Evolutionary conservation across 37 sponge, comb jelly and placozoan genomes (phyloP), one percentile per base, ranked within the genome.

Genomic region (Mnemiopsis leidyi): DNA sequence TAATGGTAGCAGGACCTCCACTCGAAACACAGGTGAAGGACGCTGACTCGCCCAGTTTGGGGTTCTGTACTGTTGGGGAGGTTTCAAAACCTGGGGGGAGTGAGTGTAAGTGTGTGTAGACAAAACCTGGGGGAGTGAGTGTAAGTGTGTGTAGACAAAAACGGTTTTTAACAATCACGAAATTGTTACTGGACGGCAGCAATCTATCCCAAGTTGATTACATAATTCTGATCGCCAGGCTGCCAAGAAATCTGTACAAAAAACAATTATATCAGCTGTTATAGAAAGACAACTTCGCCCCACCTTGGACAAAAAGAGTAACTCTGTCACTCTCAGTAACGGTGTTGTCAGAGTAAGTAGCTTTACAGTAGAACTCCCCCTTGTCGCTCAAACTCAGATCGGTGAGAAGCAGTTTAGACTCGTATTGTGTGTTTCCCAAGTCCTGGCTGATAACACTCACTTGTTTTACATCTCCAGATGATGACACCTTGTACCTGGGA

Each of bases 1-100:
- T 23, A 1, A 85, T 85, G 29, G n/a, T 85, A 0, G 24, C 24
- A 36, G 90, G 61, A n/a, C 35, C 90, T 40, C 90, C 90, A 85
- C 90, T 85, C n/a, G 35, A 23, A 1, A 85, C 61, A 39, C 90
- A 85, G 90, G 90, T 85, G 48, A 85, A 85, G 24, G 90, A 28
- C 13, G 90, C 61, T 25, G 40, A 38, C 26, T 33, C 90, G 16
- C 90, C 90, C 2, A 33, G 61, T 5, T 33, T 40, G 7, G 90
- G 90, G 0, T 23, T 85, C 25, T 28, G 36, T 23, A 35, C 39
- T 61, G 0, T 29, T 28, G 90, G 90, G 9, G 36, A 23, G 1
- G 48, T 85, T 37, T 36, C 90, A 40, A 85, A 40, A 5, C 90
- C 90, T 85, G 90, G 90, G 75, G 20, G n/a, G n/a, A n/a, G n/a